Conservation (phyloP, 2,888 invertebrate genomes). For the Saturnia pavonia region DNA sequence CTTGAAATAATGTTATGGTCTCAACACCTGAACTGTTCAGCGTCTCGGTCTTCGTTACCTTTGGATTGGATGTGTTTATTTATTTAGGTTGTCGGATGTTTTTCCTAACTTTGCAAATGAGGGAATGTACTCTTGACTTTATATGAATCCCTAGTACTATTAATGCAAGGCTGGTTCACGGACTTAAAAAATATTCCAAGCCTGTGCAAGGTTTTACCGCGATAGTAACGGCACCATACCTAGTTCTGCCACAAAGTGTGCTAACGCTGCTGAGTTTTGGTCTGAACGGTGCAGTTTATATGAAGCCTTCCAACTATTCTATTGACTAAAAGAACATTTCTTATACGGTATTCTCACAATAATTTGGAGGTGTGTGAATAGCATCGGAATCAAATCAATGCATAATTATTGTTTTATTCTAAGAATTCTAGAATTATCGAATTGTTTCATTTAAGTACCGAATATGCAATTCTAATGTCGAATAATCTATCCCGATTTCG, state of each 20-base stretch:
- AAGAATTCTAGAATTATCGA: no score
- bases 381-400: no score
- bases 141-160: not conserved
- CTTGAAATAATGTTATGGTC: conserved; percentile 49
- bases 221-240: no score
- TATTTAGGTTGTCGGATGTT: conserved; percentile 22
- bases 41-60: conserved; percentile 39
- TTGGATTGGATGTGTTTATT: conserved; percentile 21
- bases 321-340: not conserved
- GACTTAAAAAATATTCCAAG: not conserved
- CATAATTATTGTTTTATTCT: no score
- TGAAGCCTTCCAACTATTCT: not conserved
- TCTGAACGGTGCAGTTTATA: not conserved
- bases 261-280: no score
- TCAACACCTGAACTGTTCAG: conserved; percentile 42
- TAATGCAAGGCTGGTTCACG: not conserved
- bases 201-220: no score
- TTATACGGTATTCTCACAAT: not conserved
- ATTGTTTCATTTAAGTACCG: no score
- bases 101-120: conserved; percentile 16
- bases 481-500: no score
- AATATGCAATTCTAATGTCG: no score
- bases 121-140: not conserved
- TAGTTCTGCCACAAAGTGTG: no score
- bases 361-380: no score